Percentiles rank a stretch among this genome's conserved stretches.
phyloP scores from a whole-genome alignment of 2,113 vertebrate genomes.

The Cebus imitator region DNA sequence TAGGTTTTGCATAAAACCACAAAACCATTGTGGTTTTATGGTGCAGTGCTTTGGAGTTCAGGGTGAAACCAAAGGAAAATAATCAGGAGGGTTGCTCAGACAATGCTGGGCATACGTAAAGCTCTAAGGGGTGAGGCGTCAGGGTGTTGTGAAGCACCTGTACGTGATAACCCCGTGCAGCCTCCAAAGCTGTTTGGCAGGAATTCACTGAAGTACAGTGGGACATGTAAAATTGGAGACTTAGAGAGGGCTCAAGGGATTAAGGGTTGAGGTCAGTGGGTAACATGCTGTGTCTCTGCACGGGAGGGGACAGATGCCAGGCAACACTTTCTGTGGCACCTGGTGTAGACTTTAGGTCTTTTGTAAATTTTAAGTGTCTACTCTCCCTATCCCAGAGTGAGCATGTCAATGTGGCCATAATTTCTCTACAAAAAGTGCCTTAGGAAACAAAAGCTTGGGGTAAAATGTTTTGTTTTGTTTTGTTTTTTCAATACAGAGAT shows the following conservation, averaged over 20 bases:
- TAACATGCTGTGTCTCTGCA: not conserved
- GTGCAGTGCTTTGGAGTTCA: not conserved
- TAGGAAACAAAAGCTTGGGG: not conserved
- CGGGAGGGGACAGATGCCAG: not conserved
- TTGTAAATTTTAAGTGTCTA: not conserved
- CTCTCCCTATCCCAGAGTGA: not conserved
- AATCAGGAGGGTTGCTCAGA: not conserved
- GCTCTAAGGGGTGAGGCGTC: not conserved
- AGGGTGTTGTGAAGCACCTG: not conserved
- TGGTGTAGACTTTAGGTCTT: not conserved
- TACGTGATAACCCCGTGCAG: not conserved
- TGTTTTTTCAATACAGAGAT: not conserved
- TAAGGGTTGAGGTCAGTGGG: too few relatives aligned
- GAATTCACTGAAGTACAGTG: not conserved
- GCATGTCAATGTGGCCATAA: not conserved
- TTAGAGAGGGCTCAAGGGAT: not conserved
- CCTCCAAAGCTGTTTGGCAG: not conserved
- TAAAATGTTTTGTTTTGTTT: not conserved
- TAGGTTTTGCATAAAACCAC: too few relatives aligned
- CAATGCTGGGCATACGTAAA: not conserved
- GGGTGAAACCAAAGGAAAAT: not conserved
- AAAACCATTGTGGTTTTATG: not conserved
- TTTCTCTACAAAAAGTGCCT: not conserved
- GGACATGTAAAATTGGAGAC: not conserved
- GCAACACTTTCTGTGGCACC: not conserved